Evolutionary conservation across 2,797 vertebrate genomes (phyloP), one percentile per base, ranked within the genome.

Genomic region (Morus bassanus): DNA sequence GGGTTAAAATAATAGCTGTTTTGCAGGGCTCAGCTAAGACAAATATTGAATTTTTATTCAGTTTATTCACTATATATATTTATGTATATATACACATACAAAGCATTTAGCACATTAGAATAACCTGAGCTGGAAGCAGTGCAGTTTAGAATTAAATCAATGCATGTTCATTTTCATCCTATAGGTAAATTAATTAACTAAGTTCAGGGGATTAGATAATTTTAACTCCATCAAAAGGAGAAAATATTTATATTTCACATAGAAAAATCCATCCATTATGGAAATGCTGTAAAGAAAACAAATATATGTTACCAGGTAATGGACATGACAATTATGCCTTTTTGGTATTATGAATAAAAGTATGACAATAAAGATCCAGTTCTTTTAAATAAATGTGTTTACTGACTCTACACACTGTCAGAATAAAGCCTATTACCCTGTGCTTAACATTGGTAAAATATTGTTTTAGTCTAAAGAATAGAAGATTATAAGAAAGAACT

Each of bases 11-110:
- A 96, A 94, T 53, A 94, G 35, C 45, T 94, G 53, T 39, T 84
- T 96, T 91, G n/a, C 41, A 89, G 64, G 45, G 72, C 41, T 85
- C 76, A 92, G 37, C 57, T 95, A 56, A 96, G 97, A 63, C 11
- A 95, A 96, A 95, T 91, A 89, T 13, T 86, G 11, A 27, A 88
- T 81, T 79, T 95, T 70, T 48, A 60, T 85, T 77, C 79, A 68
- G 8, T 24, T 83, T 93, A 92, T 95, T 95, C 25, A 6, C 21
- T 77, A 35, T 48, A 18, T 80, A n/a, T 59, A 28, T 51, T 53
- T 72, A 27, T 72, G 10, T 18, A 31, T 68, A 50, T 10, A 43
- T 27, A 39, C 8, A 60, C 16, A 81, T 39, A 22, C 18, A 70
- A 72, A 78, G 23, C 10, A 56, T 60, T n/a, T 67, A 73, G 5